Base-by-base conservation (phyloP, 2,113 vertebrate genomes). In the Vireo altiloquus region DNA sequence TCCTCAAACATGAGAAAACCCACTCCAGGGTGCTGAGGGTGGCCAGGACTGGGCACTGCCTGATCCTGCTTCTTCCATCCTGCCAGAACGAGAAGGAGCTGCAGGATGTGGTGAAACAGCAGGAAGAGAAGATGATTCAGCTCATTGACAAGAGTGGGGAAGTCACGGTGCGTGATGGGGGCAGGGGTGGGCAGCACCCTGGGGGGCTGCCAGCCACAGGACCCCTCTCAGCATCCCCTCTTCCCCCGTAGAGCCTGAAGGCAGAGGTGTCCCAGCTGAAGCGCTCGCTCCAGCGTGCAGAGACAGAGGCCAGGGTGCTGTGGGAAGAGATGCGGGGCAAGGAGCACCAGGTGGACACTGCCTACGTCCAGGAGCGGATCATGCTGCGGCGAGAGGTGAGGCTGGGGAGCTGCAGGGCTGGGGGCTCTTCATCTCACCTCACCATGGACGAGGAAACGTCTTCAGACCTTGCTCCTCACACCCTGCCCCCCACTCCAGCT, bases 341-440 rank as follows among this genome's bases (percentile, higher is more conserved):
- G 85, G 79, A 86, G 75, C 94, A 87, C 61, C 86, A 95, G 69
- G 80, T 64, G 13, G 96, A 96, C 6, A 40, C 91, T 9, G 37
- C 77, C 56, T 87, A 91, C 1, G 13, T 98, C 63, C 97, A 98
- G 89, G 98, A 98, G 80, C 97, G 97, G 52, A 86, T 98, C 80
- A 80, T 96, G 71, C 97, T 98, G 66, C 94, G 66, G 57, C 97
- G 97, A 53, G 97, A 98, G 97, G 98, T 98, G 85, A 94, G 88
- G 52, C 22, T 0, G 0, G 2, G 24, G 16, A 20, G 5, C 27
- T 57, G 53, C 61, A 19, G 1, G 64, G 20, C 59, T 44, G 17
- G 4, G 23, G 49, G 15, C 17, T 78, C 22, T n/a, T 71, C 1
- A 0, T 42, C 37, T 69, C 40, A 68, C 7, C 18, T 22, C 7